Conservation (phyloP, 37 sponge, comb jelly and placozoan genomes). For the Dysidea cf. avara region DNA sequence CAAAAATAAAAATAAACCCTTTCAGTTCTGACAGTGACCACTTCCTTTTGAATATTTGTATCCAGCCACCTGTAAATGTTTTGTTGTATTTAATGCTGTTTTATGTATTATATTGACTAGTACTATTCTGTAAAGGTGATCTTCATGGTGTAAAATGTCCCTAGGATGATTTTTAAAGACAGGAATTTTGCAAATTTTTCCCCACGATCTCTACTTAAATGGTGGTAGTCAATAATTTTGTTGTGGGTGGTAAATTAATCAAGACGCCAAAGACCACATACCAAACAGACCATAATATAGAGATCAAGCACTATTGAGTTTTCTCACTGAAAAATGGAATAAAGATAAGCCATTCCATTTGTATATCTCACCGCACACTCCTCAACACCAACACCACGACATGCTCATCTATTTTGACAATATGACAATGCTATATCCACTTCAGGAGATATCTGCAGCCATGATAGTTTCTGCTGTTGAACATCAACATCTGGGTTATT, state of each 20-base stretch:
- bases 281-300: conserved; percentile 70
- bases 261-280: conserved; percentile 37
- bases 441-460: conserved; percentile 64
- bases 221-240: too few relatives aligned
- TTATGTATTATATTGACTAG: too few relatives aligned
- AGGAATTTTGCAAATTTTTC: too few relatives aligned
- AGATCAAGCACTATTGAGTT: conserved; percentile 2
- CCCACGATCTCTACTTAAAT: too few relatives aligned
- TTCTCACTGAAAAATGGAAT: conserved; percentile 14
- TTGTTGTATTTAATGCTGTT: too few relatives aligned
- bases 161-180: too few relatives aligned
- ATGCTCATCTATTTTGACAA: conserved; percentile 53
- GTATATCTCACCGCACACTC: conserved; percentile 72
- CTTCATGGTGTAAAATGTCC: too few relatives aligned
- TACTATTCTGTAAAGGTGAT: too few relatives aligned
- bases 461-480: conserved; percentile 34
- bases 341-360: conserved; percentile 63
- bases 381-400: conserved; percentile 64
- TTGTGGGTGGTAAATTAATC: conserved; percentile 40
- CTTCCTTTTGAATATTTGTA: too few relatives aligned
- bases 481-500: conserved; percentile 12
- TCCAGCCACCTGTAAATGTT: too few relatives aligned
- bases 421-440: conserved; percentile 49
- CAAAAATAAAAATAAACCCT: too few relatives aligned
- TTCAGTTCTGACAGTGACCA: too few relatives aligned